phyloP scores from a whole-genome alignment of 1,140 invertebrate species.

The Drosophila willistoni region DNA sequence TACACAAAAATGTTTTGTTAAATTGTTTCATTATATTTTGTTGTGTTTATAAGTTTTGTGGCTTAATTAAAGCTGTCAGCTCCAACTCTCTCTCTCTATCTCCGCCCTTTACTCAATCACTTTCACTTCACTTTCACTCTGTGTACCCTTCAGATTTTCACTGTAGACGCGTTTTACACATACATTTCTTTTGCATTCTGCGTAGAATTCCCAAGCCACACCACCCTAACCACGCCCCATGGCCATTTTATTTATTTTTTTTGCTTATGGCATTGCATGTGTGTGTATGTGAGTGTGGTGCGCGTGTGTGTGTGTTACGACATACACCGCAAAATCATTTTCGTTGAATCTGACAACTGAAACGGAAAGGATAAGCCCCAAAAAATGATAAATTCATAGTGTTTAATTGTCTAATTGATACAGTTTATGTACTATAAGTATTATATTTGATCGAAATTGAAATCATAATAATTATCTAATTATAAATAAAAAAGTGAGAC shows the following conservation, averaged over 20 bases:
- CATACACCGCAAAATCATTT: too few species aligned
- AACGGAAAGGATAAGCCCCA: neutral
- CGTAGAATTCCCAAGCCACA: neutral
- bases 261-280: constrained; percentile 18
- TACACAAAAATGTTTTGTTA: neutral
- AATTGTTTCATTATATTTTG: neutral
- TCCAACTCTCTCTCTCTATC: neutral
- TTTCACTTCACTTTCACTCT: neutral
- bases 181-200: neutral
- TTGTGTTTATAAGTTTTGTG: too few species aligned
- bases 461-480: neutral
- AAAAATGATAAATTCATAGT: neutral
- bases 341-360: neutral
- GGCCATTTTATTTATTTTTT: too few species aligned
- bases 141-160: constrained; percentile 7
- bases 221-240: neutral
- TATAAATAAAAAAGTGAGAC: neutral
- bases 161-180: constrained; percentile 3
- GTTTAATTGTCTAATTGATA: constrained; percentile 1
- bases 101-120: neutral
- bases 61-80: too few species aligned
- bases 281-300: neutral
- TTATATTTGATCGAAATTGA: neutral
- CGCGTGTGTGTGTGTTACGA: neutral
- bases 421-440: neutral